phyloP scores from a whole-genome alignment of 1,140 invertebrate genomes.

The Papilio polyxenes region DNA sequence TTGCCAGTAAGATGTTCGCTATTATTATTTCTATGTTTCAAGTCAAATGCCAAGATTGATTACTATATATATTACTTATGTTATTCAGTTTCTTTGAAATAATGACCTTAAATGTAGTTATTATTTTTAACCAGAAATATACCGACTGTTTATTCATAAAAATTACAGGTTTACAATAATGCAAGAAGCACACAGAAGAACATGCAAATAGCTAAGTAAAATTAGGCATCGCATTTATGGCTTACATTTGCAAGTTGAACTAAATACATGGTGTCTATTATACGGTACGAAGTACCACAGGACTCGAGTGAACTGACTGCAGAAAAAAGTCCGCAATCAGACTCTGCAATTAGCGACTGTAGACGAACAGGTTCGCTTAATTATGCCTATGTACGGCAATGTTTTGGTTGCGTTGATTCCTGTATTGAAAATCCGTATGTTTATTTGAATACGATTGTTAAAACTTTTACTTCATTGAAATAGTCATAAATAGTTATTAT shows the following conservation, averaged over 20 bases:
- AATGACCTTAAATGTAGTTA: too few relatives aligned
- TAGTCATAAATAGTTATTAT: neutral
- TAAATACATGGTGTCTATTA: neutral
- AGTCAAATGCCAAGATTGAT: neutral
- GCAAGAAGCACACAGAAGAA: neutral
- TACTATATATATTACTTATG: neutral
- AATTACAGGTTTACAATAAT: neutral
- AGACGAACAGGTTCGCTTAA: constrained; percentile 12
- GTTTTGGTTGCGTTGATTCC: neutral
- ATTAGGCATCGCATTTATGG: neutral
- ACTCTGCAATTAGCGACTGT: neutral
- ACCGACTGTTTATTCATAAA: too few relatives aligned
- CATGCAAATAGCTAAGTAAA: neutral
- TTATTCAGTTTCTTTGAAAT: too few relatives aligned
- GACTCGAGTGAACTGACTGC: constrained; percentile 9
- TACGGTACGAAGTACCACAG: neutral
- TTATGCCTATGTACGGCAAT: constrained; percentile 11
- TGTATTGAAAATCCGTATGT: constrained; percentile 4
- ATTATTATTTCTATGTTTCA: neutral
- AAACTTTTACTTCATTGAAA: neutral
- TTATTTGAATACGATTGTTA: neutral
- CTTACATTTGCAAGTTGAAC: neutral
- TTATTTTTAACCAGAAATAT: too few relatives aligned
- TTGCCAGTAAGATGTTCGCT: neutral
- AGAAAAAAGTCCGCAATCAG: neutral